These are phyloP conservation scores for Ormia ochracea DNA, from an alignment of 2,888 invertebrate genomes.

Conservation along the genomic window DNA sequence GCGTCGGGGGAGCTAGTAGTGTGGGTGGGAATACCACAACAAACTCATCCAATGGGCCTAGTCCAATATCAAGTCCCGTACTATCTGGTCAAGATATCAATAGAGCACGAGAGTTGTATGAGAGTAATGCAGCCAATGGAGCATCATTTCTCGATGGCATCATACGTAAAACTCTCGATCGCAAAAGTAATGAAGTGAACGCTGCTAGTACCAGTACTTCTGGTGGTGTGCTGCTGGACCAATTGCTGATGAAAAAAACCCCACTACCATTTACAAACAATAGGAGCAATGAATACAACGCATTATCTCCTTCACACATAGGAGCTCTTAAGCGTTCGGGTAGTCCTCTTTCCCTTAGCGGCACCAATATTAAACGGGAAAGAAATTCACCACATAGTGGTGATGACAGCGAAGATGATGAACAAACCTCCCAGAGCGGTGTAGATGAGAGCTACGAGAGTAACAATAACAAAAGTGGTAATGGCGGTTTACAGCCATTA, in stretches of 20 bases:
- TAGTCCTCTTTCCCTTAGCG: constrained; percentile 69
- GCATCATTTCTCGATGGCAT: constrained; percentile 86
- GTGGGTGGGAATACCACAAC: constrained; percentile 53
- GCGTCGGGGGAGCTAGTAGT: constrained; percentile 25
- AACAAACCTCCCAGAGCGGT: constrained; percentile 65
- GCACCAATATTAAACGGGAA: constrained; percentile 80
- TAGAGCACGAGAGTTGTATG: constrained; percentile 81
- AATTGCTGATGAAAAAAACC: constrained; percentile 80
- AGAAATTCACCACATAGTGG: constrained; percentile 70
- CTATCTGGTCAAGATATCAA: constrained; percentile 65
- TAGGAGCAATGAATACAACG: constrained; percentile 67
- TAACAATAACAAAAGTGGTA: constrained; percentile 65
- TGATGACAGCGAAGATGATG: constrained; percentile 64
- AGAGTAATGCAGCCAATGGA: constrained; percentile 82
- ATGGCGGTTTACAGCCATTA: constrained; percentile 58
- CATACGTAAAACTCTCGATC: constrained; percentile 88
- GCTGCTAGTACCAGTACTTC: constrained; percentile 53
- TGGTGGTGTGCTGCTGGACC: constrained; percentile 81
- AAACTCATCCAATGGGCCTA: constrained; percentile 64
- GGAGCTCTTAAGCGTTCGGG: constrained; percentile 70
- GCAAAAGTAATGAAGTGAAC: constrained; percentile 77
- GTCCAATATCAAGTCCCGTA: constrained; percentile 70
- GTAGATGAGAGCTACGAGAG: constrained; percentile 66
- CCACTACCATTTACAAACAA: constrained; percentile 72
- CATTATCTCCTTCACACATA: constrained; percentile 54